A percentile compares a stretch with the other conserved stretches of the same genome.
Conservation (phyloP, 2,797 vertebrate genomes). For the Poeciliopsis infans region DNA sequence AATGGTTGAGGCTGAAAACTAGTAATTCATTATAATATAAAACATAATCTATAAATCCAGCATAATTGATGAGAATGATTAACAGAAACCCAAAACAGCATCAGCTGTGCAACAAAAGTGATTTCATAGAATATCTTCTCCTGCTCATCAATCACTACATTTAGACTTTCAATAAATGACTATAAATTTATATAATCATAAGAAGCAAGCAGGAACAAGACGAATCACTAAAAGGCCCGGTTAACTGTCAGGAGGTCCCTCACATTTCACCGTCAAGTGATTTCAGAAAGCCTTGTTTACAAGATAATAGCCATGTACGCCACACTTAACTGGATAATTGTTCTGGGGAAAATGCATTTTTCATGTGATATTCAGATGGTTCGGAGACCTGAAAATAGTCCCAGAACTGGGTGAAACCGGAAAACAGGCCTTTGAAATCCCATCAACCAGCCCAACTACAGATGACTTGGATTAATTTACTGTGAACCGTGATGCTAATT, state of each 20-base stretch:
- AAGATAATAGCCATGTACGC: conserved; percentile 20
- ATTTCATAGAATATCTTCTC: too few species aligned
- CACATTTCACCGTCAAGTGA: conserved; percentile 16
- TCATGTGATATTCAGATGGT: conserved; percentile 71
- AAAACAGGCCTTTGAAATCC: conserved; percentile 33
- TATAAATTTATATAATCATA: conserved; percentile 20
- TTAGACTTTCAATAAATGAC: not conserved
- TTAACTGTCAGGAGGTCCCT: conserved; percentile 39
- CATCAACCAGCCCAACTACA: conserved; percentile 13
- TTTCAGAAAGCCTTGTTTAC: conserved; percentile 27
- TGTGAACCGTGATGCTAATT: conserved; percentile 2
- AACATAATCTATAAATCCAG: not conserved
- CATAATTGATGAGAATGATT: not conserved
- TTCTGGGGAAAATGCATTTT: conserved; percentile 52
- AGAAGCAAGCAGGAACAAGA: conserved; percentile 43
- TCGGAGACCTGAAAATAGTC: conserved; percentile 45
- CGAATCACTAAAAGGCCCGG: conserved; percentile 37
- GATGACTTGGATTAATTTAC: conserved; percentile 39
- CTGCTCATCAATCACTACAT: too few species aligned
- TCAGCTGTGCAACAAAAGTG: too few species aligned
- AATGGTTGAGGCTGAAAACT: not conserved
- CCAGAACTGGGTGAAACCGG: conserved; percentile 35
- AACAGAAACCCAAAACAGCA: not conserved
- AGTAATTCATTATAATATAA: not conserved
- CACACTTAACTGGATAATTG: conserved; percentile 53